Conservation (phyloP, 2,797 vertebrate genomes). For the Phyllotis vaccarum region DNA sequence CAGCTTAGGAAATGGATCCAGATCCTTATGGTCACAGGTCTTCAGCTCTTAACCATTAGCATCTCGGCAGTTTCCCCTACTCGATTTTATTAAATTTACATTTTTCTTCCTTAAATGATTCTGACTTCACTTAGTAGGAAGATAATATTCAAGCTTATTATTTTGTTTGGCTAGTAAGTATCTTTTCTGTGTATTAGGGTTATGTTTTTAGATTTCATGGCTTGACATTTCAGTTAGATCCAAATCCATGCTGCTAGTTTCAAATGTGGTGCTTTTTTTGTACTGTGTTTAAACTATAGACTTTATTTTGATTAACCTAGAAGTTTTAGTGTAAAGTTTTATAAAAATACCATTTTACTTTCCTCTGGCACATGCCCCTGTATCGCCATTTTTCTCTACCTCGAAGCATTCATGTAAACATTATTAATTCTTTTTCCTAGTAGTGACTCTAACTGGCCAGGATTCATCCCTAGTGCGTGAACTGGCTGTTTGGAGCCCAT, state of each 20-base stretch:
- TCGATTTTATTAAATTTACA: background rate
- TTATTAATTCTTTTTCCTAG: background rate
- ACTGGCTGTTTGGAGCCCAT: no score
- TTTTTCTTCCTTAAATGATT: background rate
- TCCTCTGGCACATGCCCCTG: background rate
- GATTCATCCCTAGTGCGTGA: no score
- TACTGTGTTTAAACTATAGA: background rate
- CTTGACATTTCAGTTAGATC: background rate
- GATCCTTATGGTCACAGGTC: background rate
- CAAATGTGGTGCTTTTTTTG: conserved; percentile 4
- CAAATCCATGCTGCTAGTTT: background rate
- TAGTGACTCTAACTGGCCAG: background rate
- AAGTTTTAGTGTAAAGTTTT: background rate
- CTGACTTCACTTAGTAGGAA: background rate
- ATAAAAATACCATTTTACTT: background rate
- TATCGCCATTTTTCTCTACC: background rate
- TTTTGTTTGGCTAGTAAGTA: background rate
- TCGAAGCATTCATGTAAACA: background rate
- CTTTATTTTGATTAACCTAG: background rate
- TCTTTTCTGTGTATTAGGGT: background rate
- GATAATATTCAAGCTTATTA: background rate
- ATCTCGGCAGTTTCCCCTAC: background rate
- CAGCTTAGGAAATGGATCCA: background rate
- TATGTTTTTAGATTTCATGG: background rate
- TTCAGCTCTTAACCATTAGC: background rate